A percentile compares a stretch with the other conserved stretches of the same genome.
These are phyloP conservation scores for Astur gentilis DNA, from an alignment of 2,113 vertebrate genomes.

Conservation along the genomic window DNA sequence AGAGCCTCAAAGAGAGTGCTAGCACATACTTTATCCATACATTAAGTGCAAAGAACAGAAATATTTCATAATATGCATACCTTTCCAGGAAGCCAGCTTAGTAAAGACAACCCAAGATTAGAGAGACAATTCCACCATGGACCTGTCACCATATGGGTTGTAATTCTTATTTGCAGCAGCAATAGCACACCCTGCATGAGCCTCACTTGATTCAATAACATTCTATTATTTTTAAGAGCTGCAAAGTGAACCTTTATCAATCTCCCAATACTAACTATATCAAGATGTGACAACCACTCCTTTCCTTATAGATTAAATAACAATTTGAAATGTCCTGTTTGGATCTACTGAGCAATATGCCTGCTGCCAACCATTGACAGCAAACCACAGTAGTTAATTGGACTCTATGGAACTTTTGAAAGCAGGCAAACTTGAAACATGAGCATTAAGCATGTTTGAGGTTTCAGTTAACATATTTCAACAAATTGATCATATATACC, in stretches of 20 bases:
- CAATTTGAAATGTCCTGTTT: constrained; percentile 35
- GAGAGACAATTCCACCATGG: constrained; percentile 6
- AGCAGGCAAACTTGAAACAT: neutral
- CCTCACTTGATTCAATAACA: constrained; percentile 27
- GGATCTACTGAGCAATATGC: neutral
- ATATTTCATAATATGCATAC: neutral
- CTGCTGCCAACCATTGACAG: neutral
- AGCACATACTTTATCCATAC: neutral
- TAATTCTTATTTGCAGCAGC: constrained; percentile 56
- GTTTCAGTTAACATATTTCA: neutral
- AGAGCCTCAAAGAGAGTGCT: neutral
- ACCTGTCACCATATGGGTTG: constrained; percentile 19
- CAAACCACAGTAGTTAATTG: constrained; percentile 22
- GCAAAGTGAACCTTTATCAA: constrained; percentile 30
- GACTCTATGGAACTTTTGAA: neutral
- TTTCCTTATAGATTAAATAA: constrained; percentile 41
- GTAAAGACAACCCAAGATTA: neutral
- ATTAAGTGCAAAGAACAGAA: neutral
- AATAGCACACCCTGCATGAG: constrained; percentile 13
- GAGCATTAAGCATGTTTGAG: neutral
- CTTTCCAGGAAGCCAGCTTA: neutral
- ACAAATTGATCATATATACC: neutral
- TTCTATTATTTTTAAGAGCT: constrained; percentile 36
- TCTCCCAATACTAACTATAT: constrained; percentile 24
- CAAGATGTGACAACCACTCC: constrained; percentile 23